Percentiles rank a stretch among this genome's conserved stretches.
Evolutionary conservation across 2,113 vertebrate genomes (phyloP).

Genomic region (Gadus macrocephalus): DNA sequence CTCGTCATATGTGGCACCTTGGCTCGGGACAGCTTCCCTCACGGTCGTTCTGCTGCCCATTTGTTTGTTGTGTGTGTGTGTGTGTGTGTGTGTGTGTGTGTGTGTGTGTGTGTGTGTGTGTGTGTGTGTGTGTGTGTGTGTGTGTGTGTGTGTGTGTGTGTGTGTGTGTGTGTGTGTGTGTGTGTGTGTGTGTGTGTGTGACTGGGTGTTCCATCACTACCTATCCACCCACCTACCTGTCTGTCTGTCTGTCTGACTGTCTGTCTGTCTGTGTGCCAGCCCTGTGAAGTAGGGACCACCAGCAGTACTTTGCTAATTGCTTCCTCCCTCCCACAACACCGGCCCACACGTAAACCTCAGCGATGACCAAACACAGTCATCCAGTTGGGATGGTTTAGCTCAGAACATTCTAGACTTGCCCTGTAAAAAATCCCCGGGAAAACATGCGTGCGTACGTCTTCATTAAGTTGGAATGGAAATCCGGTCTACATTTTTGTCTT

Average conservation of each 20-base stretch:
- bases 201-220: conserved; percentile 43
- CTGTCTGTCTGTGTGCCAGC: conserved; percentile 51
- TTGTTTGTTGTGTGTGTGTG: conserved; percentile 40
- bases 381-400: not conserved
- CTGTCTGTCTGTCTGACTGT: conserved; percentile 30
- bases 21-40: conserved; percentile 24
- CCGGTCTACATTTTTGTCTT: no score
- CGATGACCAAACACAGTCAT: conserved; percentile 7
- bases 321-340: conserved; percentile 57
- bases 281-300: conserved; percentile 65
- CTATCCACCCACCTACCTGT: conserved; percentile 23
- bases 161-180: no score
- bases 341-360: conserved; percentile 36
- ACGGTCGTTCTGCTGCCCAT: conserved; percentile 30
- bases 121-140: conserved; percentile 48
- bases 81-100: conserved; percentile 43
- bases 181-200: conserved; percentile 25
- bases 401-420: not conserved
- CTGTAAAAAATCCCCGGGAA: not conserved
- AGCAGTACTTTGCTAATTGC: conserved; percentile 56
- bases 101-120: conserved; percentile 6
- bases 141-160: no score
- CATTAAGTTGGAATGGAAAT: no score
- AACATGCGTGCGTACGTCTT: no score
- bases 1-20: conserved; percentile 66